Evolutionary conservation across 2,797 vertebrate genomes (phyloP), one percentile per base, ranked within the genome.

Genomic region (Odontamblyopus lacepedii): DNA sequence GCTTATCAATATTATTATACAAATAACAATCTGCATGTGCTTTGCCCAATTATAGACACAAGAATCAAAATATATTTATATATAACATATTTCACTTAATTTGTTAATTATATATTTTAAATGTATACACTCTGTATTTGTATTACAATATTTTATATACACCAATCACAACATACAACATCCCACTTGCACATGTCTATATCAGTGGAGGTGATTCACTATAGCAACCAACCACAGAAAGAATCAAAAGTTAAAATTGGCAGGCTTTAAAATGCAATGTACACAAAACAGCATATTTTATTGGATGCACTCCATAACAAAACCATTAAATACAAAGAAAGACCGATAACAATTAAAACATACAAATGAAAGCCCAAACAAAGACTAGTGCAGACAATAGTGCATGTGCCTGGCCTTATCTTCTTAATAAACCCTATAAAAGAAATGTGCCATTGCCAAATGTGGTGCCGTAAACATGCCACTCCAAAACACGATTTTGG

Each of bases 401-500:
- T 71, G 92, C 93, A 92, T 94, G 92, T 94, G 85, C 86, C 88
- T 83, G 89, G 94, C 94, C 94, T 94, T 94, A 89, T 87, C 81
- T 73, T 88, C 92, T 92, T 95, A 91, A 92, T 94, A 94, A 95
- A 95, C 89, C 87, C 88, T 88, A 95, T 96, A 95, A 96, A 96
- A 96, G 95, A 94, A 94, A 93, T 94, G 93, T 86, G 91, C 80
- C 95, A 93, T 93, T 96, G 94, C 95, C 94, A 96, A 95, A 93
- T 94, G 92, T 91, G 88, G 91, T 48, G 76, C 93, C 89, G 92
- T 95, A 97, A 96, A 95, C 93, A 95, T 94, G 94, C 95, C 94
- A 96, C 95, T 95, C 94, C 91, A 94, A 93, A 96, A 98, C 38
- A 96, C 94, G 95, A 89, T 95, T 95, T 89, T 91, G 93, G 93